Conservation (phyloP, 1,140 invertebrate species). For the Solenopsis invicta region DNA sequence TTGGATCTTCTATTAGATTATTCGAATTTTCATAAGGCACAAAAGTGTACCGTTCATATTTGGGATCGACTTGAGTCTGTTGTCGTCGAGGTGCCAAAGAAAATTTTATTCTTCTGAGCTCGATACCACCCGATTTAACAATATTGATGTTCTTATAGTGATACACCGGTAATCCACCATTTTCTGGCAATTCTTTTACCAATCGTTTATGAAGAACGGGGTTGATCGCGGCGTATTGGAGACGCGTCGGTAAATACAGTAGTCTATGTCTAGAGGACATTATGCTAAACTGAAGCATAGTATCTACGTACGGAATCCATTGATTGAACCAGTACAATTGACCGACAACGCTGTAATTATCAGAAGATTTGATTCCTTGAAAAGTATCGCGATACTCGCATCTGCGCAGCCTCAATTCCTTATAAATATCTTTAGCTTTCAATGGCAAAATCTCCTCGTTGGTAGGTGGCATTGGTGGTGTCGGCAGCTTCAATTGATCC, state of each 20-base stretch:
- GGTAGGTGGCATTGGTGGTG: constrained; percentile 82
- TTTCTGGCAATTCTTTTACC: constrained; percentile 83
- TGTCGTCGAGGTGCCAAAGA: too few species aligned
- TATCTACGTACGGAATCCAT: constrained; percentile 98
- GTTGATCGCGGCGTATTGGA: too few species aligned
- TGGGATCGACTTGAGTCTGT: too few species aligned
- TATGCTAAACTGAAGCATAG: constrained; percentile 97
- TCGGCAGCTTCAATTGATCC: constrained; percentile 87
- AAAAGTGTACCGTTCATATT: too few species aligned
- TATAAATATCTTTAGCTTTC: constrained; percentile 94
- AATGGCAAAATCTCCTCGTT: constrained; percentile 88
- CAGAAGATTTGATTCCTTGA: constrained; percentile 91
- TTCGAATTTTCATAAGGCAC: too few species aligned
- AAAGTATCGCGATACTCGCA: constrained; percentile 98
- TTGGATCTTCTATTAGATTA: too few species aligned
- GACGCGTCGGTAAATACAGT: too few species aligned
- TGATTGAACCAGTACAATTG: constrained; percentile 94
- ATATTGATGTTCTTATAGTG: constrained; percentile 93
- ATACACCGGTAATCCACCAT: constrained; percentile 89
- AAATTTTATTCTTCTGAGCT: too few species aligned
- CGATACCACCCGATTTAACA: too few species aligned
- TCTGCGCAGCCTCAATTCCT: constrained; percentile 95
- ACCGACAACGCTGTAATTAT: constrained; percentile 90
- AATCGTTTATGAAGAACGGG: constrained; percentile 84
- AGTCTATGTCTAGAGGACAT: constrained; percentile 90